Base-by-base conservation (phyloP, 2,888 invertebrate genomes). In the Tolmerus cingulatus region DNA sequence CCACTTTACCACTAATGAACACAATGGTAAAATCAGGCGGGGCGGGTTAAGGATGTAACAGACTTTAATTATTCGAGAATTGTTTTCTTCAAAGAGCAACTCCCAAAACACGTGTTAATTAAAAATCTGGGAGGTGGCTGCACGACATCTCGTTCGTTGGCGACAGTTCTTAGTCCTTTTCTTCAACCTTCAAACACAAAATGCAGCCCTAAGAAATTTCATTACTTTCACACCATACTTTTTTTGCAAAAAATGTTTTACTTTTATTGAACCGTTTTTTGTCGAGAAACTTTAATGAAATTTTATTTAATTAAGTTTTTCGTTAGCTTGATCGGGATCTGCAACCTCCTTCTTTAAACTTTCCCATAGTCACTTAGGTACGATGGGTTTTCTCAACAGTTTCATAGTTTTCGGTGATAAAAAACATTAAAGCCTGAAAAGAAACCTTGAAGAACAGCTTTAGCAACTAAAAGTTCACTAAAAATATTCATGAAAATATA, bases 1-100 rank as follows among this genome's bases (percentile, higher is more conserved):
- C 57, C 82, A 82, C 82, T 82, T 82, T 82, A 82, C 82, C 57
- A 66, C 82, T 82, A 82, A 82, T 82, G 82, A 82, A 82, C 57
- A 66, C 82, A 82, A 82, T 82, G 82, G 55, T 66, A 37, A 66
- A 82, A 82, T 66, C 37, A n/a, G 27, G 23, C 9, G 37, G 82
- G 82, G 66, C 19, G 81, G 43, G 37, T 34, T 19, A 19, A 51
- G 37, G 57, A 57, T 66, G 66, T 82, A 51, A 57, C 37, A 57
- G 66, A 82, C 30, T 82, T 82, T 82, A 82, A 82, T 82, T 82
- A 57, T 82, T 82, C 57, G 57, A 82, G 66, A 66, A 82, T 82
- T 82, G 82, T 82, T 55, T 66, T 66, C 66, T 82, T 82, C 37
- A 82, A 57, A 82, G 57, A n/a, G 57, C 37, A 27, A 27, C 81